Percentiles rank a stretch among this genome's conserved stretches.
phyloP scores from a whole-genome alignment of 1,140 invertebrate species.

The Drosophila murphyi region DNA sequence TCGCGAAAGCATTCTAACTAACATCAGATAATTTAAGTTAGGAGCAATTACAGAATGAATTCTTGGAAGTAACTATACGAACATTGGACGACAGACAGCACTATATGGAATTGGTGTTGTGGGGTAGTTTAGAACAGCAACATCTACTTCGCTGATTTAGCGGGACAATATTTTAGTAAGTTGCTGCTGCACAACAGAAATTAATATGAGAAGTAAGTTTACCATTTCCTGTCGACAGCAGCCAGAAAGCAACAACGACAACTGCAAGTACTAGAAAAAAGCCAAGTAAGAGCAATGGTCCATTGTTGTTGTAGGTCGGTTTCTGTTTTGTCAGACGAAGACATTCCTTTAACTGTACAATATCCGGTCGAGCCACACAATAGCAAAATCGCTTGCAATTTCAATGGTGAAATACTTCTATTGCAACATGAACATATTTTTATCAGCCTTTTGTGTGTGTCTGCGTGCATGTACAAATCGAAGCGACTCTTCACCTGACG shows the following conservation, averaged over 20 bases:
- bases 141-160: slow-evolving; percentile 59
- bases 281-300: slow-evolving; percentile 66
- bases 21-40: too few species aligned
- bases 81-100: too few species aligned
- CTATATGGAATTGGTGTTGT: too few species aligned
- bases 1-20: too few species aligned
- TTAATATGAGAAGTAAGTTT: slow-evolving; percentile 79
- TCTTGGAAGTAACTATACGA: too few species aligned
- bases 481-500: slow-evolving; percentile 69
- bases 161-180: slow-evolving; percentile 24
- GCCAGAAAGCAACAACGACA: slow-evolving; percentile 20
- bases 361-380: slow-evolving; percentile 69
- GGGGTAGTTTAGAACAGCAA: not conserved
- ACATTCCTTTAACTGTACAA: slow-evolving; percentile 81
- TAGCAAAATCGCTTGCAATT: slow-evolving; percentile 75
- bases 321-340: slow-evolving; percentile 15
- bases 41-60: too few species aligned
- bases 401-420: slow-evolving; percentile 77
- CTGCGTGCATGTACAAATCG: slow-evolving; percentile 31
- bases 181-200: slow-evolving; percentile 61
- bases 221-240: slow-evolving; percentile 68
- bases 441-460: slow-evolving; percentile 58
- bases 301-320: slow-evolving; percentile 48
- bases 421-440: slow-evolving; percentile 78
- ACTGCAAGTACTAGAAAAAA: slow-evolving; percentile 60